Percentiles rank a stretch among this genome's conserved stretches.
These are phyloP conservation scores for Hymenochirus boettgeri DNA, from an alignment of 2,113 vertebrate genomes.

Conservation along the genomic window DNA sequence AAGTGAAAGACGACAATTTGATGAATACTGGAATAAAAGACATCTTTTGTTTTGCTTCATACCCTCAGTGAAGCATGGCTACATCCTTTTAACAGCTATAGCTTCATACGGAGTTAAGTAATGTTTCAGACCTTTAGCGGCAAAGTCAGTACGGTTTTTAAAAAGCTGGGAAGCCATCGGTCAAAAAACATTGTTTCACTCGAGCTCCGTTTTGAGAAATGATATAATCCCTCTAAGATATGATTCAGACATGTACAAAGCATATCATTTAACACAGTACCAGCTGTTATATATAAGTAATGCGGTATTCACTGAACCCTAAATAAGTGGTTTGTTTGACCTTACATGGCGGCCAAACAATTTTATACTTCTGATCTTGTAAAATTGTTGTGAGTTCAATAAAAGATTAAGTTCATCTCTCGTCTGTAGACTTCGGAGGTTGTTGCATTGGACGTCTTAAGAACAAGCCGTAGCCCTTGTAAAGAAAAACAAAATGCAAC, in stretches of 20 bases:
- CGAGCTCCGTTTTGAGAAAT: neutral
- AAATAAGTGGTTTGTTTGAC: conserved; percentile 7
- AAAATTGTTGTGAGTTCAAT: neutral
- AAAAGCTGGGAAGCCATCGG: conserved; percentile 14
- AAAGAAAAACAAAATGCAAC: too few species aligned
- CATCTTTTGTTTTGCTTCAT: conserved; percentile 32
- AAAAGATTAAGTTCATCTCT: neutral
- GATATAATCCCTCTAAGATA: conserved; percentile 5
- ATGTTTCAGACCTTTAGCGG: conserved; percentile 35
- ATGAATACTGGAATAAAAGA: conserved; percentile 31
- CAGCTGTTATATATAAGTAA: neutral
- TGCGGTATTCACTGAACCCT: conserved; percentile 4
- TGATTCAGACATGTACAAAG: conserved; percentile 5
- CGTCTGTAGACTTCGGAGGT: too few species aligned
- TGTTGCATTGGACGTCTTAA: too few species aligned
- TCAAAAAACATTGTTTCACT: conserved; percentile 13
- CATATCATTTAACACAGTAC: neutral
- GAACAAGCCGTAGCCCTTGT: too few species aligned
- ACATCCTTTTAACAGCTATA: conserved; percentile 30
- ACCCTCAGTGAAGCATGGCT: conserved; percentile 29
- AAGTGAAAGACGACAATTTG: conserved; percentile 33
- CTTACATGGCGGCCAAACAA: neutral
- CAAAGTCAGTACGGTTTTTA: conserved; percentile 17
- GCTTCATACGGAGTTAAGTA: conserved; percentile 32
- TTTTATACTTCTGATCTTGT: neutral